Evolutionary conservation across 2,797 vertebrate genomes (phyloP).

Genomic region (Poeciliopsis presidionis): DNA sequence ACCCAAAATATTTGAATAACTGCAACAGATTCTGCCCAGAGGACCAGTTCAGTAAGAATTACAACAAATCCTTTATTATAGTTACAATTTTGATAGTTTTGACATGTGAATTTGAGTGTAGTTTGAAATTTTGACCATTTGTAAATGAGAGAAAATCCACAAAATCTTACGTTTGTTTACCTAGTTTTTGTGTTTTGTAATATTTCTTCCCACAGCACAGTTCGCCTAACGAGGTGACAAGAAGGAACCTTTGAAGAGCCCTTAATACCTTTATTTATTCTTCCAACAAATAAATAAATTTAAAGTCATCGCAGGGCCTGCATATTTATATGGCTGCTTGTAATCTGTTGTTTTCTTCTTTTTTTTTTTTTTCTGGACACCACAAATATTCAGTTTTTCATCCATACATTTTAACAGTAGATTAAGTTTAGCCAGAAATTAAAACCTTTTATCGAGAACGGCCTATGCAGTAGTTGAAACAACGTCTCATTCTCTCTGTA

Average conservation of each 20-base stretch:
- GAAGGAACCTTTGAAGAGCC: not conserved
- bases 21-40: not conserved
- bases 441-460: not conserved
- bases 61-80: not conserved
- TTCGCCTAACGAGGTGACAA: not conserved
- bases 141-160: not conserved
- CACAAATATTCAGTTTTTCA: not conserved
- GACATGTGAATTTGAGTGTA: not conserved
- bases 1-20: not conserved
- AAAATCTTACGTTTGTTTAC: not conserved
- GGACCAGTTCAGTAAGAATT: not conserved
- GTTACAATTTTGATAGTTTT: not conserved
- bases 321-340: not conserved
- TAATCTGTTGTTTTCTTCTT: not conserved
- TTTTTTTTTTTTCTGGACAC: not conserved
- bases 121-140: not conserved
- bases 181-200: not conserved
- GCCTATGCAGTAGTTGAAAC: conserved; percentile 4
- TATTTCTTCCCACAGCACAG: not conserved
- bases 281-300: not conserved
- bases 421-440: not conserved
- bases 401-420: not conserved
- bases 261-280: not conserved
- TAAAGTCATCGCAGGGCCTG: not conserved
- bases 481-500: conserved; percentile 18